These are phyloP conservation scores for Palythoa grandiflora DNA, from an alignment of 92 coral and sea anemone species.

Conservation along the genomic window DNA sequence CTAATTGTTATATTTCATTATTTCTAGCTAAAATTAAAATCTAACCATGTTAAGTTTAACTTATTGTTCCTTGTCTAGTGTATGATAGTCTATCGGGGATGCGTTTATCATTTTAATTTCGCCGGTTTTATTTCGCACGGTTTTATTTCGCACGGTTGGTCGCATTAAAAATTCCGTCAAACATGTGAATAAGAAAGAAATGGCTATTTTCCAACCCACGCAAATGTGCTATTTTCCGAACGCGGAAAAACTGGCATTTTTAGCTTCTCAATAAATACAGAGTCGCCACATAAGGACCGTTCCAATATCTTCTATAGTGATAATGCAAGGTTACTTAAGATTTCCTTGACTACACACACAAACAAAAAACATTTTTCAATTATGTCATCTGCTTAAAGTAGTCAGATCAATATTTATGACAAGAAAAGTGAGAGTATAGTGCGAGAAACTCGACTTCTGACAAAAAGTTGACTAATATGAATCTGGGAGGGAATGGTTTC, in stretches of 20 bases:
- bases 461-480: too few relatives aligned
- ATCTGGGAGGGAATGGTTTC: too few relatives aligned
- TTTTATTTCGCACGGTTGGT: too few relatives aligned
- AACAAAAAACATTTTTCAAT: background rate
- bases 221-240: background rate
- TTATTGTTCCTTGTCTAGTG: background rate
- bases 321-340: background rate
- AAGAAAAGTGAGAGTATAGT: background rate
- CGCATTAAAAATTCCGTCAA: too few relatives aligned
- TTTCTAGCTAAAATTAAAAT: background rate
- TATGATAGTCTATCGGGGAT: background rate
- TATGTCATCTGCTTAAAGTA: background rate
- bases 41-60: too few relatives aligned
- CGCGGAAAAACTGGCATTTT: conserved; percentile 17
- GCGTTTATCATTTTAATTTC: background rate
- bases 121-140: too few relatives aligned
- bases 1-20: background rate
- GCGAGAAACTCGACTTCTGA: too few relatives aligned
- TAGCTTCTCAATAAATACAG: background rate
- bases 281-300: background rate
- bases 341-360: conserved; percentile 4
- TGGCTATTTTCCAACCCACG: too few relatives aligned
- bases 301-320: background rate
- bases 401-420: too few relatives aligned
- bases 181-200: too few relatives aligned